Conservation (phyloP, 2,797 vertebrate species). For the Sylvia borin region DNA sequence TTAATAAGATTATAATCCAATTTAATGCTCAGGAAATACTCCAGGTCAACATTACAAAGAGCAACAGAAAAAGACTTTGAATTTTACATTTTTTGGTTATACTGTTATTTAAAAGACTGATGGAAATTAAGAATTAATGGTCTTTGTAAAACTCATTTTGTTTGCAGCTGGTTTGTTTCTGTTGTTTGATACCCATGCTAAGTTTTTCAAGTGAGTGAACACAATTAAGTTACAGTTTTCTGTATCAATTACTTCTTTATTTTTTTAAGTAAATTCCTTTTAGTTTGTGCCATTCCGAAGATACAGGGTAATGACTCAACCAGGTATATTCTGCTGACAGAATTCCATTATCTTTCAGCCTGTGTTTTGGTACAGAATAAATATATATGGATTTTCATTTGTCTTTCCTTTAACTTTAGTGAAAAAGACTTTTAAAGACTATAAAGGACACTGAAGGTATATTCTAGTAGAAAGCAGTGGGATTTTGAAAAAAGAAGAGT, state of each 20-base stretch:
- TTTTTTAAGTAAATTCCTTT: background rate
- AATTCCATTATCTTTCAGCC: background rate
- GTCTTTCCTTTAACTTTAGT: background rate
- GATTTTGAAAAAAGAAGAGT: background rate
- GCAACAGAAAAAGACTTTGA: background rate
- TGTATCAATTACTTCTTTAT: background rate
- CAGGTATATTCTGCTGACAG: background rate
- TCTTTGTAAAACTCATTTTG: background rate
- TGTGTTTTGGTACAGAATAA: background rate
- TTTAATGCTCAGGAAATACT: background rate
- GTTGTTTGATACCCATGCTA: background rate
- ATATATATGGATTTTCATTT: background rate
- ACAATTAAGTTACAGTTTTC: background rate
- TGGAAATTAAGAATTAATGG: background rate
- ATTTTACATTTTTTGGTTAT: background rate
- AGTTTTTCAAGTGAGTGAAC: background rate
- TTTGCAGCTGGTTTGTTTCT: slow-evolving; percentile 6
- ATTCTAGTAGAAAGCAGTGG: background rate
- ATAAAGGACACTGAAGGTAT: background rate
- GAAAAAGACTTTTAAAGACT: background rate
- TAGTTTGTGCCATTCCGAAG: background rate
- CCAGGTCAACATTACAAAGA: background rate
- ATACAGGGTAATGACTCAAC: background rate
- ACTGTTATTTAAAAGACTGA: background rate
- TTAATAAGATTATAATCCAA: background rate